Evolutionary conservation across 1,140 invertebrate species (phyloP), one percentile per base, ranked within the genome.

Genomic region (Drosophila athabasca): DNA sequence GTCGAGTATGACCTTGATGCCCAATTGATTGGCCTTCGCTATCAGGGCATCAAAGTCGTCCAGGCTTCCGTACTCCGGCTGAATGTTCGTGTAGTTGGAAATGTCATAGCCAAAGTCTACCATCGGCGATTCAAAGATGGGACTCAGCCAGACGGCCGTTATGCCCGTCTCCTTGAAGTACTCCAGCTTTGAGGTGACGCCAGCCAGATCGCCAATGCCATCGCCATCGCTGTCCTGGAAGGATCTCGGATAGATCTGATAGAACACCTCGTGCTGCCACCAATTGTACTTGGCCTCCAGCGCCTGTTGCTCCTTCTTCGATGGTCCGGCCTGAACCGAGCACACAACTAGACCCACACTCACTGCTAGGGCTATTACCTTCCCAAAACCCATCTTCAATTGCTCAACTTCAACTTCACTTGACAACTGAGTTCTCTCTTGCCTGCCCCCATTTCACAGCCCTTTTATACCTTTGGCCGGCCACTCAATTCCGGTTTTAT

Each of bases 21-120:
- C 79, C 51, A 91, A 17, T 7, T 66, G 17, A 17, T 95, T 94
- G 5, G 95, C 95, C 52, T 92, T 91, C 19, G 92, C 91, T 1
- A 96, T 80, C 17, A 98, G 88, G 1, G 92, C 83, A 60, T 95
- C 93, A 69, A 98, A 95, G 82, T 97, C 95, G 41, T 93, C 93
- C 87, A 97, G 92, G 0, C 93, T 95, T 3, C 96, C 97, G 66
- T 95, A 95, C 58, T 94, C 92, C 0, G 93, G 92, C 73, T 96
- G 94, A 46, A 98, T 93, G 7, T 93, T 92, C 76, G 96, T 94
- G 62, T 95, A 95, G 80, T 96, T 93, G 1, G 94, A 92, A 48
- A 96, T 94, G 65, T 96, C 95, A 62, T 95, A 95, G 13, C 95
- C 95, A 76, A 94, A 94, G 78, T 95, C 94, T 13, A 93, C 93